Conservation (phyloP, 2,888 invertebrate species). For the Philopedon plagiatum region DNA sequence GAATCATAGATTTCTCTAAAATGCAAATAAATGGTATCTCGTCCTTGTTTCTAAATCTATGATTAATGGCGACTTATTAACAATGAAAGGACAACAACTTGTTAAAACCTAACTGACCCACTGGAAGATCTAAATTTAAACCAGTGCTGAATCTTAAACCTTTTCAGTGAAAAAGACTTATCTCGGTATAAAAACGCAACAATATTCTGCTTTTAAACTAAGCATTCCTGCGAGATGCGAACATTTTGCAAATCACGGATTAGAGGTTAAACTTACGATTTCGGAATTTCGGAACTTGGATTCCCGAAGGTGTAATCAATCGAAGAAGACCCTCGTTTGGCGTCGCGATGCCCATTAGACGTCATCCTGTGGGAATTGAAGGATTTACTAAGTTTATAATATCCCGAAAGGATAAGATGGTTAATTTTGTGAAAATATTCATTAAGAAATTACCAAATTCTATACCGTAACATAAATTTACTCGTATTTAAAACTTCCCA, state of each 20-base stretch:
- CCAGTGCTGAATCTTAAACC: too few relatives aligned
- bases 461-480: too few relatives aligned
- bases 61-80: too few relatives aligned
- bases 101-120: too few relatives aligned
- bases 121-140: too few relatives aligned
- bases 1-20: too few relatives aligned
- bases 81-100: too few relatives aligned
- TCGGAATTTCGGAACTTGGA: slow-evolving; percentile 36
- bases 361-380: slow-evolving; percentile 48
- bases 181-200: neutral
- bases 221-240: slow-evolving; percentile 26
- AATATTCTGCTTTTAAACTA: slow-evolving; percentile 35
- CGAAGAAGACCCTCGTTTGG: slow-evolving; percentile 62
- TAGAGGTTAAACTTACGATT: slow-evolving; percentile 35
- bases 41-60: too few relatives aligned
- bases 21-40: too few relatives aligned
- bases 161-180: too few relatives aligned
- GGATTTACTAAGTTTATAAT: slow-evolving; percentile 28
- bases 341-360: slow-evolving; percentile 66
- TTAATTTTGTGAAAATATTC: slow-evolving; percentile 13
- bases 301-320: slow-evolving; percentile 63
- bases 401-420: slow-evolving; percentile 25
- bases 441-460: too few relatives aligned
- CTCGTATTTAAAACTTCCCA: too few relatives aligned
- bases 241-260: slow-evolving; percentile 44